Evolutionary conservation across 2,888 invertebrate genomes (phyloP).

Genomic region (Callosobruchus maculatus): DNA sequence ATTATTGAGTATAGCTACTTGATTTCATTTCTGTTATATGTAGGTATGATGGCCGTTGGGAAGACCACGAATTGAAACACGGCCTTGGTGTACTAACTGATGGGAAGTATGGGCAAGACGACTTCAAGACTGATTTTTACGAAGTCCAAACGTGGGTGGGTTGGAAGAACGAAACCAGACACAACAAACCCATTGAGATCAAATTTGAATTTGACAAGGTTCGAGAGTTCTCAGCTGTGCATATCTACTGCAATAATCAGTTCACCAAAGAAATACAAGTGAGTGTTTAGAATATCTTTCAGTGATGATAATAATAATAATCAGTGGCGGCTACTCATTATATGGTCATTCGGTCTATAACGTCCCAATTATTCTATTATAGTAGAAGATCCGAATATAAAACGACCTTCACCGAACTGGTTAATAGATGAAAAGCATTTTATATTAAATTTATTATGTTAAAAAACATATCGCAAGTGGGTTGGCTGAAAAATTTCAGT

Average conservation of each 20-base stretch:
- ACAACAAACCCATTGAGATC: constrained; percentile 62
- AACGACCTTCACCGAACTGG: too few relatives aligned
- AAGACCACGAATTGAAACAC: constrained; percentile 62
- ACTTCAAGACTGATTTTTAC: constrained; percentile 64
- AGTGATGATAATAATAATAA: too few relatives aligned
- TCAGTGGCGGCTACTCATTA: too few relatives aligned
- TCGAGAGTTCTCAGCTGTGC: constrained; percentile 79
- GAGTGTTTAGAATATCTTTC: neutral
- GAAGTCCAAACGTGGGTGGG: constrained; percentile 82
- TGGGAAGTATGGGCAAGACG: constrained; percentile 74
- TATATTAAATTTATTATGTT: too few relatives aligned
- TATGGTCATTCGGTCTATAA: too few relatives aligned
- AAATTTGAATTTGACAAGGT: constrained; percentile 83
- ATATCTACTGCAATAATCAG: constrained; percentile 81
- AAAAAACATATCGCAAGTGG: too few relatives aligned
- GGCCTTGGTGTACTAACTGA: constrained; percentile 86
- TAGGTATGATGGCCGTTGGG: constrained; percentile 82
- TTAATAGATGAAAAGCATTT: too few relatives aligned
- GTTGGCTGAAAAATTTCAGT: too few relatives aligned
- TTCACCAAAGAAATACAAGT: constrained; percentile 76
- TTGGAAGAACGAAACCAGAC: constrained; percentile 77
- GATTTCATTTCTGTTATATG: neutral
- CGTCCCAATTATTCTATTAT: too few relatives aligned
- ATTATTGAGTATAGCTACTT: too few relatives aligned
- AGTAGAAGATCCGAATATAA: too few relatives aligned